Conservation (phyloP, 2,888 invertebrate genomes). For the Plusia festucae region DNA sequence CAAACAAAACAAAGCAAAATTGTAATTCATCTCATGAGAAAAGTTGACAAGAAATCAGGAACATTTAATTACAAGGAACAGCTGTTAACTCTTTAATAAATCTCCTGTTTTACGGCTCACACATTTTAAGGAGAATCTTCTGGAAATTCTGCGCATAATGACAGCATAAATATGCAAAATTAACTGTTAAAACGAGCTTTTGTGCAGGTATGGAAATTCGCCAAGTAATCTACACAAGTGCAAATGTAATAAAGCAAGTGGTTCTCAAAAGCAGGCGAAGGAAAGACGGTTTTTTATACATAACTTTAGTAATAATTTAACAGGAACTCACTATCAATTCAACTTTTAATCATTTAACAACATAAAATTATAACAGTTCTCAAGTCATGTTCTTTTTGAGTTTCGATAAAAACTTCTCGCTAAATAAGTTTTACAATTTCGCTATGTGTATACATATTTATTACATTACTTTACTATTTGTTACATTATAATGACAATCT, state of each 20-base stretch:
- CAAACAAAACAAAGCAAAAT: not conserved
- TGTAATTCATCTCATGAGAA: not conserved
- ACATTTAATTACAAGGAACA: constrained; percentile 37
- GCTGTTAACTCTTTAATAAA: constrained; percentile 13
- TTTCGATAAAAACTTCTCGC: no score
- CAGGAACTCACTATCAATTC: no score
- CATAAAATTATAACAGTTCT: no score
- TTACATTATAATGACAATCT: no score
- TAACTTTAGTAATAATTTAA: no score
- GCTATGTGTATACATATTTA: no score
- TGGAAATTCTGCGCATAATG: constrained; percentile 10
- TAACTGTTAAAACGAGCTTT: constrained; percentile 5
- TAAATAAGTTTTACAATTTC: no score
- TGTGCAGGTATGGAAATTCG: not conserved
- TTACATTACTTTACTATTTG: no score
- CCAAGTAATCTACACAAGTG: not conserved
- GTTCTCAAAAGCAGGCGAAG: no score
- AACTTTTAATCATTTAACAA: no score
- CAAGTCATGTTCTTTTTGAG: no score
- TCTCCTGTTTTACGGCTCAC: constrained; percentile 15
- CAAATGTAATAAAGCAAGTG: not conserved
- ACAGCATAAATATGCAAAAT: constrained; percentile 11
- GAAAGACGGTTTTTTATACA: no score
- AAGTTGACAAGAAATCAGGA: not conserved
- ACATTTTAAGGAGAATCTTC: constrained; percentile 12